Conservation (phyloP, 2,113 vertebrate species). For the Apteryx mantelli region DNA sequence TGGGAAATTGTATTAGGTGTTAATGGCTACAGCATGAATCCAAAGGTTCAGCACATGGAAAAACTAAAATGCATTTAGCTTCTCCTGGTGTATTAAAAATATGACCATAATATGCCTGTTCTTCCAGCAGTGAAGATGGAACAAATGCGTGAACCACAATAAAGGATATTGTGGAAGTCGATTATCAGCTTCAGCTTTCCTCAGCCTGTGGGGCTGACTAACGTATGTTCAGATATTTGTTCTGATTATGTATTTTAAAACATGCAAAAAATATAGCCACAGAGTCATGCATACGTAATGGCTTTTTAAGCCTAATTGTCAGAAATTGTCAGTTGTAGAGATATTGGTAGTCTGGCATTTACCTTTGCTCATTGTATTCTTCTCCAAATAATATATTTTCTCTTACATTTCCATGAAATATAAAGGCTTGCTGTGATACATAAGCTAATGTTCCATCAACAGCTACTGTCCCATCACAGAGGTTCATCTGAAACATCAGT, state of each 20-base stretch:
- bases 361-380: constrained; percentile 79
- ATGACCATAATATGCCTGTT: background rate
- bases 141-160: background rate
- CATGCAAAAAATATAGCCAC: background rate
- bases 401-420: constrained; percentile 84
- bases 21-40: background rate
- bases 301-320: background rate
- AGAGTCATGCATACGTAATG: background rate
- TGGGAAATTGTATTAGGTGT: background rate
- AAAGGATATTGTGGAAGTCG: background rate
- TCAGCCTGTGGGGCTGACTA: no score
- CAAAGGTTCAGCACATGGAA: background rate
- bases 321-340: background rate
- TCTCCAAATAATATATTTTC: constrained; percentile 88
- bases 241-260: background rate
- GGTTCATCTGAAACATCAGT: constrained; percentile 76
- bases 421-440: constrained; percentile 89
- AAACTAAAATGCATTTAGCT: background rate
- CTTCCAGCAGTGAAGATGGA: background rate
- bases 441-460: constrained; percentile 83
- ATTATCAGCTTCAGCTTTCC: background rate
- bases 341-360: background rate
- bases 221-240: background rate
- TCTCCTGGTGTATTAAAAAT: background rate
- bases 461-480: constrained; percentile 73